Percentiles rank a stretch among this genome's conserved stretches.
These are phyloP conservation scores for Atethmia centrago DNA, from an alignment of 2,888 invertebrate genomes.

Conservation along the genomic window DNA sequence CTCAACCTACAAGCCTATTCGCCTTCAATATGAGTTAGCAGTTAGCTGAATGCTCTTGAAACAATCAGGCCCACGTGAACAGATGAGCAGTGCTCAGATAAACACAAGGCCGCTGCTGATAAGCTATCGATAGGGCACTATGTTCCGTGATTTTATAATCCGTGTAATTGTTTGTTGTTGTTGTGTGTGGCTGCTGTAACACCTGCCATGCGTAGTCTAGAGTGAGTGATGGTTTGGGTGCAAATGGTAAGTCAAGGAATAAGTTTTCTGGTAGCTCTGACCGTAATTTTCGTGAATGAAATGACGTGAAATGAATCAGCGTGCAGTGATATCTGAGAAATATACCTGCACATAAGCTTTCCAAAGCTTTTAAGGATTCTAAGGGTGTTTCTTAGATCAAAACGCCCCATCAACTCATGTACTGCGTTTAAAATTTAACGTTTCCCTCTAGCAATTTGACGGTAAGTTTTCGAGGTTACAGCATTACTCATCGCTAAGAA, in stretches of 20 bases:
- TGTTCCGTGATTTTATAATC: slow-evolving; percentile 63
- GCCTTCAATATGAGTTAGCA: slow-evolving; percentile 32
- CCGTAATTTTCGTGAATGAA: background rate
- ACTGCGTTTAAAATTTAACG: slow-evolving; percentile 19
- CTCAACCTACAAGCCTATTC: background rate
- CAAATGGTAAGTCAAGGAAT: background rate
- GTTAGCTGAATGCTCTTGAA: slow-evolving; percentile 52
- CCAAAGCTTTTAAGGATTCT: background rate
- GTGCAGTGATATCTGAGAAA: background rate
- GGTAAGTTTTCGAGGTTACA: slow-evolving; percentile 48
- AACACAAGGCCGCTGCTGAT: slow-evolving; percentile 58
- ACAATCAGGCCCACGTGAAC: slow-evolving; percentile 46
- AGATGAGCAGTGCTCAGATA: slow-evolving; percentile 59
- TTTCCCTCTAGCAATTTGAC: slow-evolving; percentile 22
- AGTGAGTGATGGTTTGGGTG: background rate
- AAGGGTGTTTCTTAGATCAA: background rate
- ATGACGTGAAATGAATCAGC: no score
- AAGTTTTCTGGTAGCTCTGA: background rate
- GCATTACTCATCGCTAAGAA: slow-evolving; percentile 53
- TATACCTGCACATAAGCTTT: no score
- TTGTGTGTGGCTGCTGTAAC: slow-evolving; percentile 16
- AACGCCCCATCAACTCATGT: background rate
- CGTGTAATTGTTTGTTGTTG: slow-evolving; percentile 52
- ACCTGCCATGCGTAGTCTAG: background rate
- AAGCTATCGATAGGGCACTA: slow-evolving; percentile 53